A percentile compares a stretch with the other conserved stretches of the same genome.
Conservation (phyloP, 1,140 invertebrate genomes). For the Scaptomyza montana region DNA sequence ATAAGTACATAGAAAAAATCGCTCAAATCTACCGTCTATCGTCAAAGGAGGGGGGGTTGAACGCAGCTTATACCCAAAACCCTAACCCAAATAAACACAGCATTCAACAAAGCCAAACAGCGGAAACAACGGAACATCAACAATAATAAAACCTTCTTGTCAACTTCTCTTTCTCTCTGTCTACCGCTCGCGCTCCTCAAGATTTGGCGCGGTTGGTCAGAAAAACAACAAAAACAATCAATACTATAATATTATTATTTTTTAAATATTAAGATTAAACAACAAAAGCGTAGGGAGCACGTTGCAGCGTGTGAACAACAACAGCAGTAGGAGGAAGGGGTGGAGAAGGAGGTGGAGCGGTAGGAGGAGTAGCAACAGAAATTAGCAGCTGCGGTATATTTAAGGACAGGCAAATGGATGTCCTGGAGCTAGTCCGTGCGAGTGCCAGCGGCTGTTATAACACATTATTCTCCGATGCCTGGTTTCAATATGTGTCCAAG, state of each 20-base stretch:
- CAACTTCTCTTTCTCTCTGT: neutral
- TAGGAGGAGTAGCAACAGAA: neutral
- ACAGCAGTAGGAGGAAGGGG: neutral
- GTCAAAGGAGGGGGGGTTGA: neutral
- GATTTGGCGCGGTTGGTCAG: constrained; percentile 35
- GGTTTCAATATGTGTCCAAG: constrained; percentile 67
- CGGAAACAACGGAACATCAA: neutral
- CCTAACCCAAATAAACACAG: constrained; percentile 15
- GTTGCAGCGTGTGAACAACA: constrained; percentile 33
- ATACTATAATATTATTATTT: constrained; percentile 5
- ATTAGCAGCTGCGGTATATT: neutral
- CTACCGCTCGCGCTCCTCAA: neutral
- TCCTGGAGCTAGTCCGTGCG: constrained; percentile 69
- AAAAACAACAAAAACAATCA: constrained; percentile 19
- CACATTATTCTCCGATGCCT: constrained; percentile 72
- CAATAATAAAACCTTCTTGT: constrained; percentile 11
- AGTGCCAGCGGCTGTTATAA: constrained; percentile 61
- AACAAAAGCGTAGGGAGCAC: neutral
- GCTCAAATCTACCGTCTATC: constrained; percentile 22
- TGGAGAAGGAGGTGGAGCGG: neutral
- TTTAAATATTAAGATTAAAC: too few species aligned
- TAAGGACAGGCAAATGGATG: constrained; percentile 60
- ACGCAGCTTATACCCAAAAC: constrained; percentile 14
- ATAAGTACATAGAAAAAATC: constrained; percentile 3
- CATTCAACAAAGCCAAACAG: constrained; percentile 27